Evolutionary conservation across 2,888 invertebrate genomes (phyloP).

Genomic region (Corythucha ciliata): DNA sequence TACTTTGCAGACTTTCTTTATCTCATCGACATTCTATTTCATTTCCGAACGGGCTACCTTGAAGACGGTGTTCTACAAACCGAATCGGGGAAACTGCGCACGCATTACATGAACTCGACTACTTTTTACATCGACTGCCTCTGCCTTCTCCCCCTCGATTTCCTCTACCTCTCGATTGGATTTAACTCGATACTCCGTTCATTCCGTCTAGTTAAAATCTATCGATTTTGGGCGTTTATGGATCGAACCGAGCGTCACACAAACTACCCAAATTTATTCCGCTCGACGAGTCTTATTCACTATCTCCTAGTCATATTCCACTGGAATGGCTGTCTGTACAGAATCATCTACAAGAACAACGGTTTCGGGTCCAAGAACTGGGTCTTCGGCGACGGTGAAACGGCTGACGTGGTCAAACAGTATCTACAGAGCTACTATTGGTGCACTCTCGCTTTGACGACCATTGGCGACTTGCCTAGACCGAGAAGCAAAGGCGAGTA

Average conservation of each 20-base stretch:
- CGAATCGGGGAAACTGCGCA: conserved; percentile 81
- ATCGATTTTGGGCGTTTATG: conserved; percentile 97
- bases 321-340: conserved; percentile 98
- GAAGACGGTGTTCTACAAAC: conserved; percentile 98
- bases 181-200: conserved; percentile 92
- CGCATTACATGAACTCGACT: conserved; percentile 96
- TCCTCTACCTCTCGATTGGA: conserved; percentile 94
- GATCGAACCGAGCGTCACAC: conserved; percentile 97
- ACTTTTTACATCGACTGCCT: conserved; percentile 98
- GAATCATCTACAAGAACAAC: conserved; percentile 91
- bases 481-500: conserved; percentile 91
- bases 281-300: conserved; percentile 84
- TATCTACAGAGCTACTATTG: conserved; percentile 97
- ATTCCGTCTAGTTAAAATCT: conserved; percentile 93
- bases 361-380: conserved; percentile 88
- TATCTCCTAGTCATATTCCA: conserved; percentile 97
- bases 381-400: conserved; percentile 79
- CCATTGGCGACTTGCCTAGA: conserved; percentile 84
- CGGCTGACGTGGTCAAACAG: conserved; percentile 82
- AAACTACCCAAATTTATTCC: conserved; percentile 95
- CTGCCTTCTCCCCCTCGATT: conserved; percentile 93
- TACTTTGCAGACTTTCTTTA: conserved; percentile 95
- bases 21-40: conserved; percentile 90
- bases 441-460: conserved; percentile 92
- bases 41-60: conserved; percentile 93